Percentiles rank a stretch among this genome's conserved stretches.
Conservation (phyloP, 2,888 invertebrate species). For the Cetonia aurata region DNA sequence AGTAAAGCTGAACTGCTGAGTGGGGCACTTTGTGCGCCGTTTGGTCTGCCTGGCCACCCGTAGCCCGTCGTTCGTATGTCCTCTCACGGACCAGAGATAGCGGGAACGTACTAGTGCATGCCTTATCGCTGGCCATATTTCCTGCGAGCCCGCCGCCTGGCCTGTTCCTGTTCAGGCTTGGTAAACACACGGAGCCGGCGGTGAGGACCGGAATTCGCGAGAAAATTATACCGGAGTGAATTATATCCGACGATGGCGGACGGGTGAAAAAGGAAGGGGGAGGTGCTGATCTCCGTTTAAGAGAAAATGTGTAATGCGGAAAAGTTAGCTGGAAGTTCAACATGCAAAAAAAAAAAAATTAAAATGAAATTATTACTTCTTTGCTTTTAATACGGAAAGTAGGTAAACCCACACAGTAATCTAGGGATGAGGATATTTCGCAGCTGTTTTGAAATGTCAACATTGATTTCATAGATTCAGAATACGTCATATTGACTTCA, state of each 20-base stretch:
- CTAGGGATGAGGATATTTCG: too few relatives aligned
- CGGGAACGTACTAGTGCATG: conserved; percentile 58
- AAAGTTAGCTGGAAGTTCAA: too few relatives aligned
- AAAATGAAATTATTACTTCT: neutral
- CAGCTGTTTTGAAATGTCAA: too few relatives aligned
- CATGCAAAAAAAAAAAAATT: neutral
- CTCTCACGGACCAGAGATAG: conserved; percentile 48
- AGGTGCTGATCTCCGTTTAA: neutral
- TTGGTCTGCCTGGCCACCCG: conserved; percentile 1
- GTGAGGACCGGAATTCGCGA: conserved; percentile 55
- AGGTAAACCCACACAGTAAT: too few relatives aligned
- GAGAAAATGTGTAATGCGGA: too few relatives aligned
- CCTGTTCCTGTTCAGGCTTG: conserved; percentile 31
- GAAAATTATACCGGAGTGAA: conserved; percentile 60
- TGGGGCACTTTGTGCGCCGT: conserved; percentile 7
- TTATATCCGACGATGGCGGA: conserved; percentile 54
- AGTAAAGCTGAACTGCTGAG: conserved; percentile 15
- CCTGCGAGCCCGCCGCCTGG: conserved; percentile 51
- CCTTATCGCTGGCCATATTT: conserved; percentile 66
- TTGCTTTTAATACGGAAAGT: too few relatives aligned
- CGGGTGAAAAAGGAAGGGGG: neutral
- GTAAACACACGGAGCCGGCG: conserved; percentile 50
- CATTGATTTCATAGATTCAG: too few relatives aligned
- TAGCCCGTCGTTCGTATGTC: conserved; percentile 24
- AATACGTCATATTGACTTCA: too few relatives aligned